phyloP scores from a whole-genome alignment of 2,113 vertebrate species.

The Genyomyrus donnyi region DNA sequence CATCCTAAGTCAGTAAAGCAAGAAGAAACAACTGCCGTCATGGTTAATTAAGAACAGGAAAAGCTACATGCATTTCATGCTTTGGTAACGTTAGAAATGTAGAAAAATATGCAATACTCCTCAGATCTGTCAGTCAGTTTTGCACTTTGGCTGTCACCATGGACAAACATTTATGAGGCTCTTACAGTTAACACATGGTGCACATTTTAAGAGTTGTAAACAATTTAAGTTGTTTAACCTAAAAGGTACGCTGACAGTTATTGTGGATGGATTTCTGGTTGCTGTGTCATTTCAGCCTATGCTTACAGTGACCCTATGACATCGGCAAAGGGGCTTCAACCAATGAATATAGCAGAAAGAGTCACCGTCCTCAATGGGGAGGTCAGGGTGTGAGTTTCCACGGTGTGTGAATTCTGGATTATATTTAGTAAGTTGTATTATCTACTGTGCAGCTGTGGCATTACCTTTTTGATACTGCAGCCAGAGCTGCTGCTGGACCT shows the following conservation, averaged over 20 bases:
- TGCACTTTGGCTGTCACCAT: not conserved
- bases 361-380: not conserved
- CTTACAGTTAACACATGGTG: not conserved
- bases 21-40: not conserved
- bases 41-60: not conserved
- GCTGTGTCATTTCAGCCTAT: not conserved
- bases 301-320: not conserved
- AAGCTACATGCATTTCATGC: not conserved
- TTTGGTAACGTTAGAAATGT: not conserved
- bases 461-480: conserved; percentile 99
- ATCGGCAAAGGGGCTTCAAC: not conserved
- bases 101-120: not conserved
- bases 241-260: not conserved
- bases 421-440: not conserved
- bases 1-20: not conserved
- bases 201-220: not conserved
- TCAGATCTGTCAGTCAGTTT: not conserved
- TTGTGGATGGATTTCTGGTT: not conserved
- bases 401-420: not conserved
- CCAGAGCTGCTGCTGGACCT: conserved; percentile 97
- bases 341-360: not conserved
- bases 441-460: conserved; percentile 20
- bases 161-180: not conserved
- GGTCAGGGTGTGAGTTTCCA: not conserved
- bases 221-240: not conserved